A percentile compares a stretch with the other conserved stretches of the same genome.
These are phyloP conservation scores for Lacerta bilineata DNA, from an alignment of 2,797 vertebrate genomes.

Conservation along the genomic window DNA sequence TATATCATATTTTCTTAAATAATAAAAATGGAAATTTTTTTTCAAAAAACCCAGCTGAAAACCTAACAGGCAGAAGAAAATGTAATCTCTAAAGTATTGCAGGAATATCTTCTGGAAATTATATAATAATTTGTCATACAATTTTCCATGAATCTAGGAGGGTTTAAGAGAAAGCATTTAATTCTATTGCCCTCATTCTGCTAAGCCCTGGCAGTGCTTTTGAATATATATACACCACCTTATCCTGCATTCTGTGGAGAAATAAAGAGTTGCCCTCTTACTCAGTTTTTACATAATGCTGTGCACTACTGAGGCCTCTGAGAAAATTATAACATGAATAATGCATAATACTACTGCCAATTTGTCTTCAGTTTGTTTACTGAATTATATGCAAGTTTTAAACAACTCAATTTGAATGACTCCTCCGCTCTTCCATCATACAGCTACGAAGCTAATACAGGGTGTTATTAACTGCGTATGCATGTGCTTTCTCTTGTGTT, in stretches of 20 bases:
- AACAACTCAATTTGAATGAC: slow-evolving; percentile 33
- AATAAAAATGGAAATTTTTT: neutral
- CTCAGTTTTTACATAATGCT: neutral
- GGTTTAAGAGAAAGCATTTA: neutral
- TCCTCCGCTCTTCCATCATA: slow-evolving; percentile 6
- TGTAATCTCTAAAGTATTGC: neutral
- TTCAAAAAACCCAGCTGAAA: neutral
- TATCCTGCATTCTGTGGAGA: neutral
- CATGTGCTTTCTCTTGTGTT: neutral
- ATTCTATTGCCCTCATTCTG: neutral
- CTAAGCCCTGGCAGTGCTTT: neutral
- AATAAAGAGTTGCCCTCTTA: neutral
- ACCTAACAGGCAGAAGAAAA: neutral
- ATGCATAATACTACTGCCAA: slow-evolving; percentile 7
- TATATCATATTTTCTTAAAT: neutral
- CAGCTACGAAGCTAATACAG: neutral
- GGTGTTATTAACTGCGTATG: slow-evolving; percentile 7
- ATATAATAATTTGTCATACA: neutral
- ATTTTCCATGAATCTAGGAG: neutral
- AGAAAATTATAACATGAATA: slow-evolving; percentile 30
- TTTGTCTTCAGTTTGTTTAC: slow-evolving; percentile 34
- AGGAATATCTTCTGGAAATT: neutral
- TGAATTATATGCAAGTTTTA: slow-evolving; percentile 19
- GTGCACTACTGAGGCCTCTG: slow-evolving; percentile 8
- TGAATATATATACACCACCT: neutral